Evolutionary conservation across 2,113 vertebrate species (phyloP).

Genomic region (Indicator maculatus): DNA sequence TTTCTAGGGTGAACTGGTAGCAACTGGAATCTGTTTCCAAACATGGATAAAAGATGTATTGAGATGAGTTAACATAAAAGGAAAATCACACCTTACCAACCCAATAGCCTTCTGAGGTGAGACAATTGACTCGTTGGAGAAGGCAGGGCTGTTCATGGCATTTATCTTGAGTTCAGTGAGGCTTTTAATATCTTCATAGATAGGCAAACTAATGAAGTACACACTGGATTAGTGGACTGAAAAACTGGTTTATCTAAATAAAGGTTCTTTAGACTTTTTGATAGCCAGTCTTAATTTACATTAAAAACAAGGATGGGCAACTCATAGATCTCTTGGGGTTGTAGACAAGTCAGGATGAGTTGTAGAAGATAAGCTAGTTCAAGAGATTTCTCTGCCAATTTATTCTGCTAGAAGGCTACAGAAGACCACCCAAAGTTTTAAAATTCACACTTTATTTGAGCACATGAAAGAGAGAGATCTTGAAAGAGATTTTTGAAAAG

Average conservation of each 20-base stretch:
- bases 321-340: not conserved
- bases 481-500: not conserved
- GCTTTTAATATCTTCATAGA: not conserved
- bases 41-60: not conserved
- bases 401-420: not conserved
- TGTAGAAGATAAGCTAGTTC: not conserved
- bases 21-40: not conserved
- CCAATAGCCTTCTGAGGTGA: too few relatives aligned
- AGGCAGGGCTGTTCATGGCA: too few relatives aligned
- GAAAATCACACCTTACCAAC: too few relatives aligned
- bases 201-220: accelerated
- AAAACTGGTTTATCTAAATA: not conserved
- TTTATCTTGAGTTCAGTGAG: too few relatives aligned
- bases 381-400: not conserved
- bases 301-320: not conserved
- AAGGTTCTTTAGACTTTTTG: not conserved
- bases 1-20: not conserved
- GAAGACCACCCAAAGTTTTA: not conserved
- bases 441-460: not conserved
- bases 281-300: not conserved
- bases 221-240: not conserved
- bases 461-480: not conserved
- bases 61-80: not conserved
- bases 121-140: too few relatives aligned
- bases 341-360: not conserved